These are phyloP conservation scores for Procambarus clarkii DNA, from an alignment of 1,140 invertebrate species.

Conservation along the genomic window DNA sequence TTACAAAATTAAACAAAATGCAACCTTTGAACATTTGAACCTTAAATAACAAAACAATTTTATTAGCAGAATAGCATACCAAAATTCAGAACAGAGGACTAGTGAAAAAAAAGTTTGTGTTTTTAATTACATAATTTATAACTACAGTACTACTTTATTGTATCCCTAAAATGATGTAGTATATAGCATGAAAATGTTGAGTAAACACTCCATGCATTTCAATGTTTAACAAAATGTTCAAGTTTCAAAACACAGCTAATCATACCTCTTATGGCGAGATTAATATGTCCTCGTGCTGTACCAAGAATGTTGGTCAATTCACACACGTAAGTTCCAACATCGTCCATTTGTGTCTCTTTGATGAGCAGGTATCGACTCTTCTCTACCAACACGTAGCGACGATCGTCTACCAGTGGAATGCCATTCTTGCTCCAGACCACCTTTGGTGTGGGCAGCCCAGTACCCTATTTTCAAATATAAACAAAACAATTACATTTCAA, in stretches of 20 bases:
- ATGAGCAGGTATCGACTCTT: constrained; percentile 92
- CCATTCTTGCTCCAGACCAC: constrained; percentile 94
- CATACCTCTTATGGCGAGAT: constrained; percentile 80
- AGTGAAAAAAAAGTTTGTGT: too few species aligned
- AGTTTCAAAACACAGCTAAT: neutral
- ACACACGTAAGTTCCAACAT: constrained; percentile 92
- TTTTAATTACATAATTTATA: too few species aligned
- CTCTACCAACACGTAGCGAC: constrained; percentile 88
- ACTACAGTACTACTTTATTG: too few species aligned
- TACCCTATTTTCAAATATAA: constrained; percentile 72
- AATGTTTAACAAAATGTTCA: neutral
- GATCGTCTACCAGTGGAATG: constrained; percentile 82
- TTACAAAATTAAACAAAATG: too few species aligned
- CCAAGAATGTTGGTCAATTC: constrained; percentile 90
- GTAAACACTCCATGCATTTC: too few species aligned
- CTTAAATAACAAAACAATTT: too few species aligned
- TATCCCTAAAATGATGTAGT: too few species aligned
- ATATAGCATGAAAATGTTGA: too few species aligned
- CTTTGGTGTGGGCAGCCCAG: constrained; percentile 89
- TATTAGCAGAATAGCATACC: too few species aligned
- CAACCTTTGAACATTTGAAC: too few species aligned
- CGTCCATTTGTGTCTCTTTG: constrained; percentile 84
- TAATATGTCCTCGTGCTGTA: constrained; percentile 76
- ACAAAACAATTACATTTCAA: too few species aligned
- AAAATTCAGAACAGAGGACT: too few species aligned